phyloP scores from a whole-genome alignment of 2,888 invertebrate genomes.

The Zhengitettix transpicula region DNA sequence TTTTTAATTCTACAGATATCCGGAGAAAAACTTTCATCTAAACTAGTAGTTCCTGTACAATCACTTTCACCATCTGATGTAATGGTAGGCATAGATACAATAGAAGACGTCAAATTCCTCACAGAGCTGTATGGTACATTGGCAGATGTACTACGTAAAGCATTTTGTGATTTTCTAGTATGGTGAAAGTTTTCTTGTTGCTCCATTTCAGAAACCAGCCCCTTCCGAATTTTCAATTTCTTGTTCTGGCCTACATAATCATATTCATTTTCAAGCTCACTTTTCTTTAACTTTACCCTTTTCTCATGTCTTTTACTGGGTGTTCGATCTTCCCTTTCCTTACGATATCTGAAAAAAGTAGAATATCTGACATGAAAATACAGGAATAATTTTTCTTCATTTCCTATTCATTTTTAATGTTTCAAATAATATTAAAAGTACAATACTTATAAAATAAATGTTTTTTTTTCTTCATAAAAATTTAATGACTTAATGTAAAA shows the following conservation, averaged over 20 bases:
- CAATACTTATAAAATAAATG: too few species aligned
- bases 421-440: too few species aligned
- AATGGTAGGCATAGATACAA: not conserved
- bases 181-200: constrained; percentile 25
- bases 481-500: too few species aligned
- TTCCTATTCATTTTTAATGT: too few species aligned
- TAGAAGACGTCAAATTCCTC: not conserved
- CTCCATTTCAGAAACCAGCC: constrained; percentile 25
- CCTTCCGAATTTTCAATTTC: constrained; percentile 30
- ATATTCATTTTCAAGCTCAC: constrained; percentile 23
- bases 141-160: not conserved
- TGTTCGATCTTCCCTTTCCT: constrained; percentile 23
- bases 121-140: not conserved
- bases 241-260: constrained; percentile 18
- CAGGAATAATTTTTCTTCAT: too few species aligned
- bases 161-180: not conserved
- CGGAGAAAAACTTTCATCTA: constrained; percentile 2
- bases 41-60: not conserved
- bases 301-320: constrained; percentile 25
- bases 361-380: too few species aligned
- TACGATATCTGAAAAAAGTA: constrained; percentile 19
- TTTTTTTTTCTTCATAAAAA: too few species aligned
- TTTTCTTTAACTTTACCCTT: constrained; percentile 29
- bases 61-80: not conserved
- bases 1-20: constrained; percentile 3